phyloP scores from a whole-genome alignment of 1,140 invertebrate genomes.

The Magallana ariakensis region DNA sequence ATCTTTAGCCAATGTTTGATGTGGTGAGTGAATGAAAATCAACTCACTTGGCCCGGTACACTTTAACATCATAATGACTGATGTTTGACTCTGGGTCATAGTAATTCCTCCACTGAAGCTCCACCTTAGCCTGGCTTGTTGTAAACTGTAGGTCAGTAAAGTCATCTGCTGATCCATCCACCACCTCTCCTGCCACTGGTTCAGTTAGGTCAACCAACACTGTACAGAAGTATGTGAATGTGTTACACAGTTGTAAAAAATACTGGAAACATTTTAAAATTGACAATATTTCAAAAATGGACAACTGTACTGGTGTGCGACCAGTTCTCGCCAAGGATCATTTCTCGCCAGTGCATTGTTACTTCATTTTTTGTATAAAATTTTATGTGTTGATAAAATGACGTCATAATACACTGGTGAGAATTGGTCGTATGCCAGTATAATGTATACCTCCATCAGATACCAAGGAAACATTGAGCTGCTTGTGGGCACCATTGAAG shows the following conservation, averaged over 20 bases:
- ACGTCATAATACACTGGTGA: no score
- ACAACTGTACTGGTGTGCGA: no score
- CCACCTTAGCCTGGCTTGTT: constrained; percentile 55
- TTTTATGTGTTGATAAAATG: no score
- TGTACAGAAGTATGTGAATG: neutral
- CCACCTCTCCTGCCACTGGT: constrained; percentile 62
- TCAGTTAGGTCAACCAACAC: constrained; percentile 65
- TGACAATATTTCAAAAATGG: no score
- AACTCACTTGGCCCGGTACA: constrained; percentile 61
- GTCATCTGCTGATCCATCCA: constrained; percentile 57
- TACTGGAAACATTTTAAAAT: neutral
- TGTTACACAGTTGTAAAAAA: neutral
- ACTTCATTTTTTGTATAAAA: no score
- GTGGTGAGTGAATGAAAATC: no score
- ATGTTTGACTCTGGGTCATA: constrained; percentile 67
- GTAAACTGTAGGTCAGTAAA: constrained; percentile 57
- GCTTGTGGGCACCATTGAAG: constrained; percentile 61
- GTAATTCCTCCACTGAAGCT: constrained; percentile 66
- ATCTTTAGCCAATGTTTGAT: no score
- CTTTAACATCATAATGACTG: constrained; percentile 60
- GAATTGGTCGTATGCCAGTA: neutral
- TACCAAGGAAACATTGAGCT: constrained; percentile 51
- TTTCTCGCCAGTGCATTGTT: no score
- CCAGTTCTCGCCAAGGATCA: no score
- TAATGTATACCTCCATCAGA: constrained; percentile 64